Base-by-base conservation (phyloP, 2,888 invertebrate species). In the Hofmannophila pseudospretella region DNA sequence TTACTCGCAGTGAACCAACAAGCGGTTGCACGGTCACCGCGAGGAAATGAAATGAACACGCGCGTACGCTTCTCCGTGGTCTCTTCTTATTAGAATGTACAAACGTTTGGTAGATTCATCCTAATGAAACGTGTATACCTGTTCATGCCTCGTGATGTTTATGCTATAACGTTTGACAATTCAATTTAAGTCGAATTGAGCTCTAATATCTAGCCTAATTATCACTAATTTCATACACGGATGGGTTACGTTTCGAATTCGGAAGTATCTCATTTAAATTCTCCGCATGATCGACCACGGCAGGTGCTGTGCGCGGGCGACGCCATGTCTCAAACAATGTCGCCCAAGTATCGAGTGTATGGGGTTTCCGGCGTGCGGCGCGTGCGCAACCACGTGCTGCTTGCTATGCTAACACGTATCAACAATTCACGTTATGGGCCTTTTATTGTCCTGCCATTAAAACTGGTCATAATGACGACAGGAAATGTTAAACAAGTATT, bases 311-410 rank as follows among this genome's bases (percentile, higher is more conserved):
- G 68, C 41, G 23, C 23, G 23, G 23, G 44, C 45, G 52, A 38
- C 10, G 38, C 35, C 41, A 47, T 37, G 50, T 43, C 44, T 60
- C 55, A 64, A 62, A 68, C 64, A 69, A 67, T 67, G 67, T 67
- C 63, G 60, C 45, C 55, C 58, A 53, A 61, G 54, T 55, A 60
- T 63, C 52, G 60, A 47, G 54, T 48, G 48, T 53, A 55, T 51
- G 45, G 42, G 56, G 62, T 56, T 60, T 69, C 66, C 69, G 75
- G 74, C 76, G 76, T 73, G 76, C 68, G 75, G 74, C 77, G 76
- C 74, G 76, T 74, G 76, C 73, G 69, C 72, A 63, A 55, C 70
- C 76, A 78, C 78, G 71, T 78, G 78, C 56, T 53, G 42, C 48
- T 52, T 5, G 16, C 16, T n/a, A 16, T 5, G 16, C 5, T 4